Percentiles rank a stretch among this genome's conserved stretches.
Conservation (phyloP, 2,797 vertebrate species). For the Podarcis lilfordi region DNA sequence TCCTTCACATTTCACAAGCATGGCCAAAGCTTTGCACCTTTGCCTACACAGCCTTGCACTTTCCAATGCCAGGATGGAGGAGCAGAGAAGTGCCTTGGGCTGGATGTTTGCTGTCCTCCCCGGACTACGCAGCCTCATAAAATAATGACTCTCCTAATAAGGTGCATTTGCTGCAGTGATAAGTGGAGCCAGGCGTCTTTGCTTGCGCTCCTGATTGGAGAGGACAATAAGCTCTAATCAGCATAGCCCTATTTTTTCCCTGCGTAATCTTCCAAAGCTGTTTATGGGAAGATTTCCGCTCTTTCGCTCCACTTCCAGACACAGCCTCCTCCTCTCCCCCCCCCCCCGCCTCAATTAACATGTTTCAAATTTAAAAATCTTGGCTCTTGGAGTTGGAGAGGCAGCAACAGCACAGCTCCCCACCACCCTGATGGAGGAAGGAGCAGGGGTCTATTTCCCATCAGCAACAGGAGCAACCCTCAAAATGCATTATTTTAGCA, state of each 20-base stretch:
- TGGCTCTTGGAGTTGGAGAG: background rate
- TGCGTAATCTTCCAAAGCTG: background rate
- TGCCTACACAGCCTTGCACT: background rate
- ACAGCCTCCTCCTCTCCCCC: background rate
- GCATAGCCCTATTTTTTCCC: background rate
- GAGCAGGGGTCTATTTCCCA: too few species aligned
- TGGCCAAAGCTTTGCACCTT: too few species aligned
- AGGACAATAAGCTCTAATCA: constrained; percentile 7
- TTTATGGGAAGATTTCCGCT: background rate
- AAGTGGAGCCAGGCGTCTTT: background rate
- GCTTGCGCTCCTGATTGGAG: background rate
- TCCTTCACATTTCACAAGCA: background rate
- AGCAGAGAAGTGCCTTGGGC: background rate
- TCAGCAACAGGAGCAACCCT: background rate
- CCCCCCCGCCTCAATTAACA: background rate
- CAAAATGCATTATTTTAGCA: too few species aligned
- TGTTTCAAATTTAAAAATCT: background rate
- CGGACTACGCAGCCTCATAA: background rate
- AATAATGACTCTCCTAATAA: too few species aligned
- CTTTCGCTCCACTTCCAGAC: background rate
- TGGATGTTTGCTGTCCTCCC: too few species aligned
- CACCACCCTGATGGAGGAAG: background rate
- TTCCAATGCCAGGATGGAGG: background rate
- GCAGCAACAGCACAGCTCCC: background rate
- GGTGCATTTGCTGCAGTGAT: background rate